These are phyloP conservation scores for Sebastiscus albofasciatus DNA, from an alignment of 2,797 vertebrate species.

Conservation along the genomic window DNA sequence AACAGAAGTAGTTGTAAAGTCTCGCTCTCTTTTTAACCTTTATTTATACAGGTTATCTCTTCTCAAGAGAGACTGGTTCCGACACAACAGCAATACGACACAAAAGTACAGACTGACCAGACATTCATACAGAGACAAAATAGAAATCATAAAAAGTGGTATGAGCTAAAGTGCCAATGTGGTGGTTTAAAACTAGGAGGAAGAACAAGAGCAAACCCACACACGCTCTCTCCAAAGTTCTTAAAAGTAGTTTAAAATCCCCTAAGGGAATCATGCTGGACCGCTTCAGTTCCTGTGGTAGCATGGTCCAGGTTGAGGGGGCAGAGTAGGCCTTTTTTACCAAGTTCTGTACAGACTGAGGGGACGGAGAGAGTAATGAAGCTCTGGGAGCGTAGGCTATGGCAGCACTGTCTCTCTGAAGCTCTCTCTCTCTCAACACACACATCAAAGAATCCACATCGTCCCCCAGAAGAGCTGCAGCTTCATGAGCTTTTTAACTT, in stretches of 20 bases:
- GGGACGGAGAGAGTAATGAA: background rate
- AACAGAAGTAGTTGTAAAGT: constrained; percentile 13
- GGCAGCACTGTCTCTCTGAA: background rate
- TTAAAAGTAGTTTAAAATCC: background rate
- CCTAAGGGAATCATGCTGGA: background rate
- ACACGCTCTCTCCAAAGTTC: background rate
- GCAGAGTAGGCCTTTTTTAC: background rate
- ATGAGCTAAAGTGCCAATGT: background rate
- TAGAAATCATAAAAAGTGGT: background rate
- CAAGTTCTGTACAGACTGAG: background rate
- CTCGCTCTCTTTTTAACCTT: background rate
- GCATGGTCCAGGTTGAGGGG: background rate
- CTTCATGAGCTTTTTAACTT: background rate
- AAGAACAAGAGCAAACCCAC: background rate
- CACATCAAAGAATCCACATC: background rate
- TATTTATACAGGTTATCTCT: too few relatives aligned
- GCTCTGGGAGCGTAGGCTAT: too few relatives aligned
- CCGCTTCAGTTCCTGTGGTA: background rate
- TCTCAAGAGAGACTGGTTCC: too few relatives aligned
- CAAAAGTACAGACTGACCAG: too few relatives aligned
- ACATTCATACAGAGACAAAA: too few relatives aligned
- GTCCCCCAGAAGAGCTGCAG: background rate
- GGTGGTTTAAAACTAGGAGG: background rate
- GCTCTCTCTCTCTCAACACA: constrained; percentile 5
- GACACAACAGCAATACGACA: too few relatives aligned